Evolutionary conservation across 2,113 vertebrate genomes (phyloP), one percentile per base, ranked within the genome.

Genomic region (Danionella cerebrum): DNA sequence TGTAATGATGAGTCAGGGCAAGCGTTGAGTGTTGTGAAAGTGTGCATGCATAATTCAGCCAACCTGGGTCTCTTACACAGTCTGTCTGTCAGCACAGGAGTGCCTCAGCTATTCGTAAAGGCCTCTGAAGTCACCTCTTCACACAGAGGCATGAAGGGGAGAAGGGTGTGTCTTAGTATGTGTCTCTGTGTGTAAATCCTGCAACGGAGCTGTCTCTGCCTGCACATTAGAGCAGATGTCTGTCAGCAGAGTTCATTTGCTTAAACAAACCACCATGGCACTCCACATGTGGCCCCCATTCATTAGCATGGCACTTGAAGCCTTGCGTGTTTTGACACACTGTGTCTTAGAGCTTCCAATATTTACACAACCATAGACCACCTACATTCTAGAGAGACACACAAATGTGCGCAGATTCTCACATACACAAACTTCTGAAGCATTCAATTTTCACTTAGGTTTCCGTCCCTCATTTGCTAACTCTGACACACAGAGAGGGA

Each of bases 301-400:
- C 76, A 75, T 70, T 74, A 78, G 63, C 63, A 53, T 72, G 79
- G 76, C 54, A 84, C 13, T 73, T 58, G 64, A 79, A 82, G 76
- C 78, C 67, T 14, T 48, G 72, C 38, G 2, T 81, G 80, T 82
- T 84, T 70, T 76, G 74, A 64, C 72, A 27, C 72, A 83, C 73
- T 59, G 69, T 55, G 70, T 79, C 78, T 80, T 82, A 55, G 80
- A 78, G 83, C 76, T 75, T 78, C 71, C 67, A 70, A 66, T 79
- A 80, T 85, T 84, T 81, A 80, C 81, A 77, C 78, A 83, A 73
- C 27, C 67, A 70, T 24, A 71, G 86, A 88, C 85, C 86, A 89
- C 86, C 85, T 83, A 86, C 80, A 70, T 69, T 71, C 67, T 72
- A 12, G 66, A 11, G 5, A 67, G 27, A 65, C 42, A 51, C 47